Evolutionary conservation across 1,140 invertebrate genomes (phyloP), one percentile per base, ranked within the genome.

Genomic region (Danaus melanippus): DNA sequence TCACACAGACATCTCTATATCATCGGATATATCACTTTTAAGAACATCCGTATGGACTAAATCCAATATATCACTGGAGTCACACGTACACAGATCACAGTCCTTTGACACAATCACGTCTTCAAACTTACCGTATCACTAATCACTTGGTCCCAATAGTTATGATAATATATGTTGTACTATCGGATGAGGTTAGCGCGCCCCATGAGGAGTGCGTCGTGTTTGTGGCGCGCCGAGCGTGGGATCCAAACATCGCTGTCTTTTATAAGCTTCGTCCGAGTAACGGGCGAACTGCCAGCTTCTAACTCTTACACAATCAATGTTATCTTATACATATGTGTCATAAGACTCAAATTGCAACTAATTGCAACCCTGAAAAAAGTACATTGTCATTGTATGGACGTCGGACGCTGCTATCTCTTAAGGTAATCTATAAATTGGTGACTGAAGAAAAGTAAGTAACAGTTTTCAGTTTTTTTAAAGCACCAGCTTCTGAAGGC

Each of bases 251-350:
- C 55, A 68, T 56, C 62, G 71, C 71, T 69, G 71, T 77, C 80
- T 86, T 86, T 86, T 86, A 86, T 86, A 86, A 86, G 76, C 79
- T 86, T 65, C 68, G 79, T 76, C 78, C 67, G 63, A 69, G 73
- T 61, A 46, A 58, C 71, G 80, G 82, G 83, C 71, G 56, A 56
- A 51, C 44, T 84, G 83, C 83, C 83, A 86, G 83, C 70, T 44
- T 53, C 62, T 56, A 56, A 58, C 56, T 70, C 66, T 59, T 15
- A 15, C 15, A 15, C 15, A 15, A 15, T 15, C 15, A 15, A 1
- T 15, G 15, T 15, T 15, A 15, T 15, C 15, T 15, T 15, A 15
- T 15, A 15, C 3, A 15, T 15, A 15, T 15, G 15, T 15, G 15
- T 15, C 15, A 15, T 15, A 15, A 15, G 15, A 15, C 15, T 15